Conservation (phyloP, 2,113 vertebrate species). For the Calonectris borealis region DNA sequence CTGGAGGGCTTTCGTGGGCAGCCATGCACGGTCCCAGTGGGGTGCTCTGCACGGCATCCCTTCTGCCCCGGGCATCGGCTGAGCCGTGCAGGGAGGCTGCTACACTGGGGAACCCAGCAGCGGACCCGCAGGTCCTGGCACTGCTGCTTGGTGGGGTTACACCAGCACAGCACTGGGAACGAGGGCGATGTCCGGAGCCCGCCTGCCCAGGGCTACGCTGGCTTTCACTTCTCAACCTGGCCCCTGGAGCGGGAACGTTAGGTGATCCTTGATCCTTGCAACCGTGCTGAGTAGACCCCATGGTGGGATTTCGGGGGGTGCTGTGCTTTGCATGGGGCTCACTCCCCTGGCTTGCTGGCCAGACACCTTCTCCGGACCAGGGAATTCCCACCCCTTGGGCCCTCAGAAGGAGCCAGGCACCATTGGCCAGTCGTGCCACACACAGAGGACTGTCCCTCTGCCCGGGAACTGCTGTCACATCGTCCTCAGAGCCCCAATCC, state of each 20-base stretch:
- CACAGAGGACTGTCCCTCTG: neutral
- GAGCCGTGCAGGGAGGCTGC: neutral
- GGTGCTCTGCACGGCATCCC: neutral
- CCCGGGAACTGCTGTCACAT: neutral
- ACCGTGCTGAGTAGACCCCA: accelerated
- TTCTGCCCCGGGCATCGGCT: neutral
- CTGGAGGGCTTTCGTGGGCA: neutral
- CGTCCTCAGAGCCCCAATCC: accelerated
- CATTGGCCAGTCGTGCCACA: accelerated
- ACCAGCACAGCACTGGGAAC: neutral
- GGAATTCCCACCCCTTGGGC: neutral
- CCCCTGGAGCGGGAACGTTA: neutral
- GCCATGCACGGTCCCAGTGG: neutral
- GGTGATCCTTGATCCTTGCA: neutral
- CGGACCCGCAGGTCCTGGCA: neutral
- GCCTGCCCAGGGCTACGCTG: accelerated
- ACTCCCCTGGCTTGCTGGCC: neutral
- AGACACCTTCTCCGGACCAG: neutral
- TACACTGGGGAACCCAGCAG: neutral
- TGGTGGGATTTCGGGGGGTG: neutral
- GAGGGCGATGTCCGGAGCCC: accelerated
- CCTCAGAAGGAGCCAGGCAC: neutral
- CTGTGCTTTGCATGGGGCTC: neutral
- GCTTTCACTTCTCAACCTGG: neutral
- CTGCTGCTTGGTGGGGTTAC: neutral